These are phyloP conservation scores for Falco punctatus DNA, from an alignment of 2,113 vertebrate genomes.

Conservation along the genomic window DNA sequence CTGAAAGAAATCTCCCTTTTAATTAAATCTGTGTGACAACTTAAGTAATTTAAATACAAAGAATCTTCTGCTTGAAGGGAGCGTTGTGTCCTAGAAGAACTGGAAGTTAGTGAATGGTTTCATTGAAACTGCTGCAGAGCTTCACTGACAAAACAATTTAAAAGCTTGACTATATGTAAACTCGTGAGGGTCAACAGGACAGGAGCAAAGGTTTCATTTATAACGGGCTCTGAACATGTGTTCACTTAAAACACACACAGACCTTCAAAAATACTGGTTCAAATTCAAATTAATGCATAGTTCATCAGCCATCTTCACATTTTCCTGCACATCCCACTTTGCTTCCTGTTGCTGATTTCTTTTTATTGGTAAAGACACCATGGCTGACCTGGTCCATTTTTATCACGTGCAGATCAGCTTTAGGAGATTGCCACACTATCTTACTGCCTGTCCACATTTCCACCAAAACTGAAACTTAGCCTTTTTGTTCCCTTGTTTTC, in stretches of 20 bases:
- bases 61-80: background rate
- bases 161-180: accelerated
- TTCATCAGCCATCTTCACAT: background rate
- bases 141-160: background rate
- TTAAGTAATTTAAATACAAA: background rate
- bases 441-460: background rate
- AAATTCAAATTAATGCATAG: background rate
- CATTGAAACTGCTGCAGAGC: accelerated
- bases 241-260: background rate
- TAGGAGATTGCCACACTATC: background rate
- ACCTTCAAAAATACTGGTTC: background rate
- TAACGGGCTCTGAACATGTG: background rate
- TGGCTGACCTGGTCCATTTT: accelerated
- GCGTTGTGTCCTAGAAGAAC: accelerated
- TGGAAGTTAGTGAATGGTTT: background rate
- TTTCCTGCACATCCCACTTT: background rate
- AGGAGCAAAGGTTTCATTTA: background rate
- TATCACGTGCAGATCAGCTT: accelerated
- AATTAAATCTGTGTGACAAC: background rate
- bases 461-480: background rate
- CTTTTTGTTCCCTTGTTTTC: background rate
- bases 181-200: accelerated
- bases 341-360: background rate
- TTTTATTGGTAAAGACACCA: background rate
- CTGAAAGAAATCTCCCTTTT: background rate